Percentiles rank a stretch among this genome's conserved stretches.
Evolutionary conservation across 2,888 invertebrate species (phyloP).

Genomic region (Agrenia bidenticulata): DNA sequence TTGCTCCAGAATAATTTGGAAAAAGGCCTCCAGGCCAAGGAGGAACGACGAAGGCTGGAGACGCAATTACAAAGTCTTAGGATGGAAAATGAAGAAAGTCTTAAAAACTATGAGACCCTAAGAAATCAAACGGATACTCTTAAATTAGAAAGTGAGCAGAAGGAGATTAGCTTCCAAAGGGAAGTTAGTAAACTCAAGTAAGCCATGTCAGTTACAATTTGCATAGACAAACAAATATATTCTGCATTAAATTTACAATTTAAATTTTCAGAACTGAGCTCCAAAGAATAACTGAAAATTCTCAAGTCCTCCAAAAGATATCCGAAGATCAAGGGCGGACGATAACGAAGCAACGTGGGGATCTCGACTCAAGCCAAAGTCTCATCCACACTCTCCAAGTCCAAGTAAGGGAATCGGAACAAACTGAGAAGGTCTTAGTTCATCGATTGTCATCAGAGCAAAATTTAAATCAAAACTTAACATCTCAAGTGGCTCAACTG

Average conservation of each 20-base stretch:
- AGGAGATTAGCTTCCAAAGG: neutral
- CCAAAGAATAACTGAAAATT: constrained; percentile 37
- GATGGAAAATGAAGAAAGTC: neutral
- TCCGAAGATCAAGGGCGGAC: constrained; percentile 46
- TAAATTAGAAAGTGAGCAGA: constrained; percentile 8
- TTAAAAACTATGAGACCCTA: neutral
- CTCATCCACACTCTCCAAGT: constrained; percentile 33
- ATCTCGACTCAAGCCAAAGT: constrained; percentile 32
- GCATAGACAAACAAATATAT: neutral
- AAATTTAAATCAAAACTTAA: neutral
- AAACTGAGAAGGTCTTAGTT: constrained; percentile 23
- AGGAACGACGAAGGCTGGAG: constrained; percentile 20
- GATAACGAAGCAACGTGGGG: constrained; percentile 36
- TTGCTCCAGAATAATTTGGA: constrained; percentile 13
- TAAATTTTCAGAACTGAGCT: constrained; percentile 39
- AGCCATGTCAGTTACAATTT: neutral
- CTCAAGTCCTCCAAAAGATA: constrained; percentile 45
- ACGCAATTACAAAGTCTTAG: neutral
- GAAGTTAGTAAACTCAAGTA: constrained; percentile 15
- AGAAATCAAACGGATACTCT: neutral
- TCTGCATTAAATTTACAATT: neutral
- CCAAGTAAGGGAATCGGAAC: constrained; percentile 32
- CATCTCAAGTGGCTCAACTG: constrained; percentile 17
- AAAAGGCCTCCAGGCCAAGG: constrained; percentile 8
- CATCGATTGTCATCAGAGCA: neutral